A percentile compares a stretch with the other conserved stretches of the same genome.
phyloP scores from a whole-genome alignment of 2,797 vertebrate genomes.

The Xenentodon cancila region DNA sequence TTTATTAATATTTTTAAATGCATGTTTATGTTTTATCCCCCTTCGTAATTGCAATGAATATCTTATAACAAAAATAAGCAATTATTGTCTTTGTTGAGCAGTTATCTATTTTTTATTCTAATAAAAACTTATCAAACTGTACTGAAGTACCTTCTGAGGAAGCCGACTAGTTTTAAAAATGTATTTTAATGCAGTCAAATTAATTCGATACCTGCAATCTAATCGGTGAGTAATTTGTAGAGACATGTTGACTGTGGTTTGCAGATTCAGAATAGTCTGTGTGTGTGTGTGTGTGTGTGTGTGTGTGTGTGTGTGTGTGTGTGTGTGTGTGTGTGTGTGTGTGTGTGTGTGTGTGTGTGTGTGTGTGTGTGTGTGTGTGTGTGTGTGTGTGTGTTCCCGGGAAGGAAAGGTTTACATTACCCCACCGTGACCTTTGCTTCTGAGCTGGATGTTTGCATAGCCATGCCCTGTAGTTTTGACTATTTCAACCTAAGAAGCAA shows the following conservation, averaged over 20 bases:
- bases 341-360: no score
- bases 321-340: no score
- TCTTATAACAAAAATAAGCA: no score
- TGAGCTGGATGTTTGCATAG: constrained; percentile 63
- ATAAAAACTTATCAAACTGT: neutral
- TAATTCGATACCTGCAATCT: constrained; percentile 1
- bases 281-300: constrained; percentile 2
- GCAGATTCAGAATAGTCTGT: no score
- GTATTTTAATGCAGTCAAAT: neutral
- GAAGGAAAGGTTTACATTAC: constrained; percentile 49
- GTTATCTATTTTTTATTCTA: no score
- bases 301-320: neutral
- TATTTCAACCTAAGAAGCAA: constrained; percentile 34
- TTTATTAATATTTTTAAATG: no score
- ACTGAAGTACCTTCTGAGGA: neutral
- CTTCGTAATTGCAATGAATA: no score
- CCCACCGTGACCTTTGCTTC: constrained; percentile 65
- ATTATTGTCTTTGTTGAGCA: no score
- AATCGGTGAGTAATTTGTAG: neutral
- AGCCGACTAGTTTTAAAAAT: constrained; percentile 1
- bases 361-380: constrained; percentile 1
- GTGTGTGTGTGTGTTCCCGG: constrained; percentile 25
- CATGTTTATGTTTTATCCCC: no score
- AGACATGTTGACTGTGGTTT: no score
- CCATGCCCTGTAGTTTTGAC: constrained; percentile 60